Base-by-base conservation (phyloP, 2,888 invertebrate genomes). In the Clivina fossor region DNA sequence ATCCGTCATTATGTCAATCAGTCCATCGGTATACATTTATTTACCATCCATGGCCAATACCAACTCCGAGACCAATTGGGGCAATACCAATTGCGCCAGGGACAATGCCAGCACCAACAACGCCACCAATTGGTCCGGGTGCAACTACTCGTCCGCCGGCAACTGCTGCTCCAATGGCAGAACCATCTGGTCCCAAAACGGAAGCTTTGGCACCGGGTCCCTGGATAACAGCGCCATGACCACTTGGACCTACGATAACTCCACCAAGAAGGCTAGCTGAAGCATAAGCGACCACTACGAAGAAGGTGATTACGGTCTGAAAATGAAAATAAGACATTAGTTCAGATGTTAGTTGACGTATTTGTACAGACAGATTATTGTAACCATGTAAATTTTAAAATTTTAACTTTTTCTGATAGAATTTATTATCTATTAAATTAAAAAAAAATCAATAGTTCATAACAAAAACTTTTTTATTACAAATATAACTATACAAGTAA, bases 131-230 rank as follows among this genome's bases (percentile, higher is more conserved):
- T 19, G 3, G 11, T 15, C 26, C 37, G 22, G 19, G 35, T 32
- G 35, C 11, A 13, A 35, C 16, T 28, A 24, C 20, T 7, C 15
- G 20, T 26, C 63, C 64, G 49, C 66, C 66, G 33, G 63, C 64
- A 30, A 63, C 64, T 18, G 44, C 59, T 30, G 61, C 57, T 28
- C 49, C 55, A 41, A 66, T 63, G 30, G 64, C 64, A 57, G 65
- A 65, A 37, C 67, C 67, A 53, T 67, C 67, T 11, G 67, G 67
- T 15, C 67, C 67, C 28, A 60, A 57, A 4, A 66, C 56, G 24
- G 63, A 19, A 2, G 65, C 63, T 15, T 61, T 60, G 28, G 65
- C 60, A 30, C 63, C 59, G 2, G 67, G 67, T 18, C 65, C 67
- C 37, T 61, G 60, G 35, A 66, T 50, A 28, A 64, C 63, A n/a